phyloP scores from a whole-genome alignment of 92 coral and sea anemone species.

The Virgularia gustaviana region DNA sequence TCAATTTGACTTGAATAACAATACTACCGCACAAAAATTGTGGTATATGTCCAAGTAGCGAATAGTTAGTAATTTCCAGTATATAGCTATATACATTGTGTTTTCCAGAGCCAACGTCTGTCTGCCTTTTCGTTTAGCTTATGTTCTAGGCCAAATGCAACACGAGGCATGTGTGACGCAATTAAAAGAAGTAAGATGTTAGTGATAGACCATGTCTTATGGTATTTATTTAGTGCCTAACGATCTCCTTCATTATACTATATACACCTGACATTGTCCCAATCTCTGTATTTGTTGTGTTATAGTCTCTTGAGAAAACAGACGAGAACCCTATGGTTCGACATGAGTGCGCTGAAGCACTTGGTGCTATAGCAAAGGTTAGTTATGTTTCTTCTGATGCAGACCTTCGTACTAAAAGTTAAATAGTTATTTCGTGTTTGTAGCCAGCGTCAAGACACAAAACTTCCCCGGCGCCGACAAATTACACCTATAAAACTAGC shows the following conservation, averaged over 20 bases:
- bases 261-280: not conserved
- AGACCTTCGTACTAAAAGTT: not conserved
- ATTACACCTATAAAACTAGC: no score
- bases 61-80: no score
- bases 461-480: no score
- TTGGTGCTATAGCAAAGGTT: conserved; percentile 99
- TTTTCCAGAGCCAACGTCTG: not conserved
- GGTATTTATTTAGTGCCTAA: not conserved
- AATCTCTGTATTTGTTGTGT: not conserved
- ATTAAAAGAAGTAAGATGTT: conserved; percentile 65
- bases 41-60: no score
- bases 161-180: conserved; percentile 85
- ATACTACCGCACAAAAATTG: no score
- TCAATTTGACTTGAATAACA: no score
- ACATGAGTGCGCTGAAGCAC: conserved; percentile 98
- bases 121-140: conserved; percentile 50
- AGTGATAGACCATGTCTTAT: not conserved
- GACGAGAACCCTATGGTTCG: conserved; percentile 94
- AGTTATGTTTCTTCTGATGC: no score
- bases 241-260: not conserved
- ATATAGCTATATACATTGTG: no score
- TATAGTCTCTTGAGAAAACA: conserved; percentile 74
- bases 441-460: no score
- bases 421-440: not conserved
- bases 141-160: conserved; percentile 97